Percentiles rank a stretch among this genome's conserved stretches.
Evolutionary conservation across 1,140 invertebrate genomes (phyloP).

Genomic region (Mercenaria mercenaria): DNA sequence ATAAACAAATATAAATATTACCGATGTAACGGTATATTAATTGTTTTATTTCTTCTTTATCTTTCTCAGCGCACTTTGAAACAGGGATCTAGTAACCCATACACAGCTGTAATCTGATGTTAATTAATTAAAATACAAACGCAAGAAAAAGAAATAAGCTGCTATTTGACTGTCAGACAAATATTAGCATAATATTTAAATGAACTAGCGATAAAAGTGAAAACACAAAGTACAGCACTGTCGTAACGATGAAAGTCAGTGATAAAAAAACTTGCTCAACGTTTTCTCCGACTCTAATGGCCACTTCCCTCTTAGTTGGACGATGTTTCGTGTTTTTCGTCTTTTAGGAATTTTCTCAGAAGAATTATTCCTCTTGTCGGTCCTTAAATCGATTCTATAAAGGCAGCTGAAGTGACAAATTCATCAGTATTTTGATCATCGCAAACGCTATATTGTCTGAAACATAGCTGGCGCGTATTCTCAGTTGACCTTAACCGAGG

Average conservation of each 20-base stretch:
- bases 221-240: conserved; percentile 5
- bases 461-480: too few species aligned
- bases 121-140: conserved; percentile 41
- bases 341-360: too few species aligned
- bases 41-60: too few species aligned
- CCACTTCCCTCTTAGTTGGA: background rate
- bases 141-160: conserved; percentile 46
- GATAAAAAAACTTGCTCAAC: conserved; percentile 39
- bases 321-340: background rate
- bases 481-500: too few species aligned
- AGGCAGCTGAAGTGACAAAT: too few species aligned
- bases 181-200: background rate
- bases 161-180: background rate
- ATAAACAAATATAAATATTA: too few species aligned
- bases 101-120: conserved; percentile 28
- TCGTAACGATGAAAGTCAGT: conserved; percentile 15
- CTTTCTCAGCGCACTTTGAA: background rate
- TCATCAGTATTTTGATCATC: background rate
- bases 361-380: background rate
- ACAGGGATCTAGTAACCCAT: conserved; percentile 35
- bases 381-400: background rate
- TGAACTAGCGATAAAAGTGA: conserved; percentile 11
- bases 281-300: conserved; percentile 8
- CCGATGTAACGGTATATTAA: too few species aligned
- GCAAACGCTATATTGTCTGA: too few species aligned